Conservation (phyloP, 2,113 vertebrate genomes). For the Ptychochromis oligacanthus region DNA sequence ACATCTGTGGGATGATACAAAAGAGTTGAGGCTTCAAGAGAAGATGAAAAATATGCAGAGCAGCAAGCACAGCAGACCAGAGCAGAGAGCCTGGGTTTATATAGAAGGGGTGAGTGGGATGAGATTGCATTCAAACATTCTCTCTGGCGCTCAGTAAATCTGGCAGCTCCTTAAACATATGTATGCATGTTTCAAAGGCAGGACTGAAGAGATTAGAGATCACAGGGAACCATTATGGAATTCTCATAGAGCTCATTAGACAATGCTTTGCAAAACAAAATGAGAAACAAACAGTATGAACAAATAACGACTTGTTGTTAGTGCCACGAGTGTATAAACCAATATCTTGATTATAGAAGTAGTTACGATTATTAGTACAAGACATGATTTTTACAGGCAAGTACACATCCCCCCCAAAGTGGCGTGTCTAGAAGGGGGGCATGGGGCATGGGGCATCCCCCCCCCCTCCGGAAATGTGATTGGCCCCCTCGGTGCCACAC, state of each 20-base stretch:
- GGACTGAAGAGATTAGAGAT: constrained; percentile 29
- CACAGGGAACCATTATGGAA: constrained; percentile 10
- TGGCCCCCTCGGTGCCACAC: too few relatives aligned
- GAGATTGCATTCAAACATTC: constrained; percentile 43
- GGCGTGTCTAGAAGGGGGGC: too few relatives aligned
- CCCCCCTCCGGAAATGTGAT: too few relatives aligned
- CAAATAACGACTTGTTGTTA: not conserved
- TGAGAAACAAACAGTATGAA: not conserved
- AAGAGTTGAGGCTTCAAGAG: constrained; percentile 19
- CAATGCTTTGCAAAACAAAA: constrained; percentile 3
- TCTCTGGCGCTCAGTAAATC: constrained; percentile 44
- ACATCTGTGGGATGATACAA: constrained; percentile 23
- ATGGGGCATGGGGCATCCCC: too few relatives aligned
- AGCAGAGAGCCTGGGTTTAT: not conserved
- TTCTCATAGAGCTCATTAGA: not conserved
- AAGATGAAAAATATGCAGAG: constrained; percentile 22
- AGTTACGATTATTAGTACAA: not conserved
- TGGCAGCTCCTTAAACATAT: constrained; percentile 46
- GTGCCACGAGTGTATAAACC: not conserved
- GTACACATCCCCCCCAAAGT: too few relatives aligned
- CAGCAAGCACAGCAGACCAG: constrained; percentile 26
- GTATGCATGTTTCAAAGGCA: constrained; percentile 35
- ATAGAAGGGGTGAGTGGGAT: not conserved
- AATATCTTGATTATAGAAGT: not conserved
- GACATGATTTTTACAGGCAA: not conserved